A percentile compares a stretch with the other conserved stretches of the same genome.
Conservation (phyloP, 1,140 invertebrate genomes). For the Tetranychus cinnabarinus region DNA sequence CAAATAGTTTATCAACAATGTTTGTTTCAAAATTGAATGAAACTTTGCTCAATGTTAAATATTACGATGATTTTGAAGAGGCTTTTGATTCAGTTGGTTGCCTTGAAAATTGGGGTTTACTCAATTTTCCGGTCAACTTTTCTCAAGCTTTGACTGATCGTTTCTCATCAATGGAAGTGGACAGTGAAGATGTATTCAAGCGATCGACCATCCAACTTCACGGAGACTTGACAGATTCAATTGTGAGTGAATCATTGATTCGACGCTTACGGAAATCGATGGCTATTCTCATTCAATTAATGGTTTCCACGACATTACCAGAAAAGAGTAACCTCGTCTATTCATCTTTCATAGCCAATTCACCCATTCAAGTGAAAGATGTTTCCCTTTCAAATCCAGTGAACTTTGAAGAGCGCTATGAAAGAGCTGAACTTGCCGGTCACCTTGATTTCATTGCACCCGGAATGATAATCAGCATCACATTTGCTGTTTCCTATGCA, state of each 20-base stretch:
- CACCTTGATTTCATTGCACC: constrained; percentile 68
- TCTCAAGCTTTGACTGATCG: not conserved
- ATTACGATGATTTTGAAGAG: not conserved
- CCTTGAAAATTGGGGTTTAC: not conserved
- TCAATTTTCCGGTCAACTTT: not conserved
- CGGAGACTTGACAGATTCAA: not conserved
- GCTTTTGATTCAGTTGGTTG: not conserved
- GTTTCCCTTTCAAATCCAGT: not conserved
- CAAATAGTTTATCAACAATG: not conserved
- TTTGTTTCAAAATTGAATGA: not conserved
- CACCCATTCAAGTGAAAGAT: not conserved
- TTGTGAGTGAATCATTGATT: not conserved
- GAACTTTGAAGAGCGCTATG: not conserved
- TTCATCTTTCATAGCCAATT: not conserved
- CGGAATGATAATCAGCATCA: constrained; percentile 79
- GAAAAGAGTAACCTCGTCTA: not conserved
- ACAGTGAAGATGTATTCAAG: not conserved
- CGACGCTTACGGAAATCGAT: not conserved
- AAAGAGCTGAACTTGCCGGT: constrained; percentile 5
- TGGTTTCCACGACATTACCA: not conserved
- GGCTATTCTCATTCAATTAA: not conserved
- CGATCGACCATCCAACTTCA: not conserved
- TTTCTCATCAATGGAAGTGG: not conserved
- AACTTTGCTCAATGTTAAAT: not conserved
- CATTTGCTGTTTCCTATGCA: constrained; percentile 85